Evolutionary conservation across 2,113 vertebrate species (phyloP).

Genomic region (Dasypus novemcinctus): DNA sequence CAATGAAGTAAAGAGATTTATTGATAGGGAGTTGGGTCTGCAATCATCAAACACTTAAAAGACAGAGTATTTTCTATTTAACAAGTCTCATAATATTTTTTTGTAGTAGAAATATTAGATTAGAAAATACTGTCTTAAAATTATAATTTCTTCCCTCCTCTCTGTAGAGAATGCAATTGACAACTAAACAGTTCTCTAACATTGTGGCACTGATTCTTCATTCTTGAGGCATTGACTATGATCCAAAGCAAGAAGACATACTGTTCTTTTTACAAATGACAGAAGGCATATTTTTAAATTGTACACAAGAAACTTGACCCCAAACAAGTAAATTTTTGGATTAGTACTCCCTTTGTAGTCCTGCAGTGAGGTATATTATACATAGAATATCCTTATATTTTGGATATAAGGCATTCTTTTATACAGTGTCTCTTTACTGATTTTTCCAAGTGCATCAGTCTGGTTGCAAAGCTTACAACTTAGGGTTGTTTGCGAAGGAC

Average conservation of each 20-base stretch:
- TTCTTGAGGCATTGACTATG: background rate
- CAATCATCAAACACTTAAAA: background rate
- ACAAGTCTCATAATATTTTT: background rate
- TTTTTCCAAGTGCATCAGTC: constrained; percentile 43
- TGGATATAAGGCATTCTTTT: background rate
- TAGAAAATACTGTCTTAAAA: background rate
- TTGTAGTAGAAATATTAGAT: background rate
- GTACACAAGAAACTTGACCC: background rate
- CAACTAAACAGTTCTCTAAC: background rate
- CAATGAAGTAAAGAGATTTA: background rate
- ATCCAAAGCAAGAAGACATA: background rate
- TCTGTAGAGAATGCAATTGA: background rate
- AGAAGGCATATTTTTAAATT: constrained; percentile 26
- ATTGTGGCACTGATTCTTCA: background rate
- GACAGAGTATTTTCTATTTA: background rate
- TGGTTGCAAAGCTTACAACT: background rate
- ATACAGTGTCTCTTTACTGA: constrained; percentile 46
- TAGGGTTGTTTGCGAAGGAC: constrained; percentile 18
- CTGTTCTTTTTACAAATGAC: background rate
- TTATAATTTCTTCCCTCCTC: background rate
- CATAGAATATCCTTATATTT: background rate
- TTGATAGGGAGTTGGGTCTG: background rate
- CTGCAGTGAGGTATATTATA: background rate
- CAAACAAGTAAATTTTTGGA: background rate
- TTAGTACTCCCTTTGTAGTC: background rate